Evolutionary conservation across 2,113 vertebrate genomes (phyloP).

Genomic region (Mobula birostris): DNA sequence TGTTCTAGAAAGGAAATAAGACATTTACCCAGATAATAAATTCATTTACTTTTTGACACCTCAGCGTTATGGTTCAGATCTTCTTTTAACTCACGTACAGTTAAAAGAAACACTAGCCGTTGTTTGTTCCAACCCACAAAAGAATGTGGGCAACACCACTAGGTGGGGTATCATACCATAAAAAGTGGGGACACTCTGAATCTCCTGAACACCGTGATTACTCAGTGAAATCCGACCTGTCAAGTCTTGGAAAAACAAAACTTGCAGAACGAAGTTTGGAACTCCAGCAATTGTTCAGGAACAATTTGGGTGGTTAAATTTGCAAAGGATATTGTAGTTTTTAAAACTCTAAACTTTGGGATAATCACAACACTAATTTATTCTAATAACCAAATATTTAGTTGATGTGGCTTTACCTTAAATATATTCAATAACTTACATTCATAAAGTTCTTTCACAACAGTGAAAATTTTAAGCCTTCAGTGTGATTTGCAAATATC

Average conservation of each 20-base stretch:
- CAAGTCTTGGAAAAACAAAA: background rate
- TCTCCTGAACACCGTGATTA: background rate
- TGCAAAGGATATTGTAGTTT: background rate
- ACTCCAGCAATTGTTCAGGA: background rate
- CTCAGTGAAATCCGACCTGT: background rate
- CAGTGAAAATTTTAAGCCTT: background rate
- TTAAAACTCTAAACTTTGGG: background rate
- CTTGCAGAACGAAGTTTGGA: background rate
- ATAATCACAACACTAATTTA: background rate
- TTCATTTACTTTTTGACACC: background rate
- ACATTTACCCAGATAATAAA: background rate
- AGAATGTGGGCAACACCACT: constrained; percentile 24
- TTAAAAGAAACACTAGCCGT: background rate
- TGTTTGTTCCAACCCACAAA: background rate
- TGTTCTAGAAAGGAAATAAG: background rate
- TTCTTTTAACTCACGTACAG: too few species aligned
- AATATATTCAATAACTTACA: background rate
- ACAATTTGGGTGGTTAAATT: background rate
- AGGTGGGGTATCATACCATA: constrained; percentile 33
- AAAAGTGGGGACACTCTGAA: background rate
- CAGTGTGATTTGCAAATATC: background rate
- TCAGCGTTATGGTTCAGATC: background rate
- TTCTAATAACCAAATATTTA: background rate
- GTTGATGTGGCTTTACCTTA: background rate
- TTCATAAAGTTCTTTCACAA: background rate